Evolutionary conservation across 2,888 invertebrate species (phyloP).

Genomic region (Xylota sylvarum): DNA sequence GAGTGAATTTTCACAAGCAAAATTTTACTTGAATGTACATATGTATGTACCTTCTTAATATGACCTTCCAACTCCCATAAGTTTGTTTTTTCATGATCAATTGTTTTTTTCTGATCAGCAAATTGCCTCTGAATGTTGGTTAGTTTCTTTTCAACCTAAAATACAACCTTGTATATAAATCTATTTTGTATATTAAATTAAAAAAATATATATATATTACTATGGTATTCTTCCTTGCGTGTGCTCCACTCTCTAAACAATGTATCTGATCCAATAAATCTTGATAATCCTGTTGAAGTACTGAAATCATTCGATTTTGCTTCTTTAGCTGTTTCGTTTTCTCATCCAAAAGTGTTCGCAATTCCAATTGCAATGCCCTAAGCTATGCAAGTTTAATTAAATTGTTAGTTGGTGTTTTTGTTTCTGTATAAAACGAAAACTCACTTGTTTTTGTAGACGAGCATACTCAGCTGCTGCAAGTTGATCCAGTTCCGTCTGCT

Average conservation of each 20-base stretch:
- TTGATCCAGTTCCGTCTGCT: slow-evolving; percentile 91
- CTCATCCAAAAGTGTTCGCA: slow-evolving; percentile 82
- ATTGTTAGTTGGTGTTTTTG: neutral
- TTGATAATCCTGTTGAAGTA: slow-evolving; percentile 83
- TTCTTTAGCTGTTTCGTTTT: slow-evolving; percentile 83
- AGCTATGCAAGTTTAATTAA: slow-evolving; percentile 76
- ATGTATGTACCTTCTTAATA: slow-evolving; percentile 83
- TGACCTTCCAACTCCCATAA: slow-evolving; percentile 86
- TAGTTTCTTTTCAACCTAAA: slow-evolving; percentile 81
- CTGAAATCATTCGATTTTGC: slow-evolving; percentile 83
- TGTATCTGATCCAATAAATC: slow-evolving; percentile 81
- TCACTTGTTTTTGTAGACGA: slow-evolving; percentile 91
- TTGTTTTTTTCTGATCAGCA: slow-evolving; percentile 79
- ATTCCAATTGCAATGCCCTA: slow-evolving; percentile 81
- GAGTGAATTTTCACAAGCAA: no score
- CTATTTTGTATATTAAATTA: neutral
- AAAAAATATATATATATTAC: slow-evolving; percentile 71
- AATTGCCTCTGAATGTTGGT: slow-evolving; percentile 80
- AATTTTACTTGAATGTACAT: no score
- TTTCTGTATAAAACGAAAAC: neutral
- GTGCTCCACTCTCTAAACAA: slow-evolving; percentile 82
- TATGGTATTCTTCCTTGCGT: slow-evolving; percentile 82
- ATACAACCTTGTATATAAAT: slow-evolving; percentile 3
- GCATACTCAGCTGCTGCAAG: slow-evolving; percentile 91
- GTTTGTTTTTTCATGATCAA: slow-evolving; percentile 82